phyloP scores from a whole-genome alignment of 2,797 vertebrate species.

The Pangasius macronema region DNA sequence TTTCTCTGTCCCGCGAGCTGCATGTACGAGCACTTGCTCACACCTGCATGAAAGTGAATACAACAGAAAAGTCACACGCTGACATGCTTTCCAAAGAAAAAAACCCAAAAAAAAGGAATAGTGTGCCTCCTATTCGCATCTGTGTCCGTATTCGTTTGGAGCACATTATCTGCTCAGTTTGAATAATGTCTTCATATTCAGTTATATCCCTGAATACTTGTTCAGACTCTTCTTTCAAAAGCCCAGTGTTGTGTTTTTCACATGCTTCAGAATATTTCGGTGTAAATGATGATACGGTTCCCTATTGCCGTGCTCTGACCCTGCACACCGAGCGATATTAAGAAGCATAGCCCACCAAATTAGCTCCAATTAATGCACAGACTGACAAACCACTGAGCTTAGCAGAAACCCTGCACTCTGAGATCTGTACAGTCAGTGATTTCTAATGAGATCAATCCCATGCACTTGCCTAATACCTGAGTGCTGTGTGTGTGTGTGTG shows the following conservation, averaged over 20 bases:
- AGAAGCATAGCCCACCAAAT: constrained; percentile 59
- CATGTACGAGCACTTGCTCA: not conserved
- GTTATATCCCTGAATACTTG: not conserved
- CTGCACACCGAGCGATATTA: constrained; percentile 43
- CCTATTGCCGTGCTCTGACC: constrained; percentile 1
- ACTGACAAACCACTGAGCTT: constrained; percentile 61
- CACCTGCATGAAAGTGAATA: not conserved
- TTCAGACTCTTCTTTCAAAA: not conserved
- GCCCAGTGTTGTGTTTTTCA: not conserved
- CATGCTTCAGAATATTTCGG: not conserved
- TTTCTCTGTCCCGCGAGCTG: not conserved
- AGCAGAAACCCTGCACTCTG: constrained; percentile 25
- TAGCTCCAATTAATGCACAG: constrained; percentile 62
- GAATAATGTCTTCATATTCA: not conserved
- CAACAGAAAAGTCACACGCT: not conserved
- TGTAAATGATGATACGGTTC: not conserved
- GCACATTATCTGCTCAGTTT: no score
- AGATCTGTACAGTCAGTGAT: constrained; percentile 43
- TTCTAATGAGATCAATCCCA: constrained; percentile 57
- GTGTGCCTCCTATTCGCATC: no score
- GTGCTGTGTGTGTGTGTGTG: constrained; percentile 35
- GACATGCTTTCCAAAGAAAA: not conserved
- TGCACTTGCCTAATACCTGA: constrained; percentile 38
- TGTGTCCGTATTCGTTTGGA: not conserved
- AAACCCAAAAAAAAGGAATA: not conserved